phyloP scores from a whole-genome alignment of 2,888 invertebrate genomes.

The Pedicia rivosa region DNA sequence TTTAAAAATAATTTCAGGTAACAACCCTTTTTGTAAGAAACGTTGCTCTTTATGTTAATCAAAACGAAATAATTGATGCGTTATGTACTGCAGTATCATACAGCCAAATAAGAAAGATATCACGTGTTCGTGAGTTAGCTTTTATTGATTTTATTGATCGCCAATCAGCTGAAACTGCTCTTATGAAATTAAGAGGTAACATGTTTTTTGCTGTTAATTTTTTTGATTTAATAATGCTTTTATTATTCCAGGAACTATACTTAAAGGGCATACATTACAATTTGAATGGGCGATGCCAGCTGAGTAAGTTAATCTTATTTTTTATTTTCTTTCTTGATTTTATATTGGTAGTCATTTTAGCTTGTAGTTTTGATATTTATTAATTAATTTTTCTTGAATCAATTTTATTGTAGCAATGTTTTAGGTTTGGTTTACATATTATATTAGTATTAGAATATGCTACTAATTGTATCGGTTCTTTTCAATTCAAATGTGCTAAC shows the following conservation, averaged over 20 bases:
- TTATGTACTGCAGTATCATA: conserved; percentile 16
- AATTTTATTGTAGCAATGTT: conserved; percentile 15
- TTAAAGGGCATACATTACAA: conserved; percentile 15
- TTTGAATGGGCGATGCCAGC: conserved; percentile 22
- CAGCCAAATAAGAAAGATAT: conserved; percentile 17
- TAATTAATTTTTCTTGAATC: background rate
- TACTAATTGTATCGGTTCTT: too few species aligned
- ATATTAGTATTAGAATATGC: too few species aligned
- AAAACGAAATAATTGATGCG: conserved; percentile 16
- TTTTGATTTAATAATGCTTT: too few species aligned
- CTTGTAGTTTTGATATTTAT: background rate
- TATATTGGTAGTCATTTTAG: too few species aligned
- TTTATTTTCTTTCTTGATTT: too few species aligned
- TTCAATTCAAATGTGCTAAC: too few species aligned
- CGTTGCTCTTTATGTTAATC: conserved; percentile 19
- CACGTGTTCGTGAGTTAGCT: conserved; percentile 19
- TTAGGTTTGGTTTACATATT: too few species aligned
- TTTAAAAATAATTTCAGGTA: conserved; percentile 16
- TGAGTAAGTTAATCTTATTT: conserved; percentile 15
- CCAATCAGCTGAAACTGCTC: conserved; percentile 17
- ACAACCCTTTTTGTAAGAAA: conserved; percentile 21
- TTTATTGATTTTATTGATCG: conserved; percentile 20
- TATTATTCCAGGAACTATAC: conserved; percentile 15
- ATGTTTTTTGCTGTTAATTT: too few species aligned
- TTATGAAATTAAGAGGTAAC: conserved; percentile 13